Conservation (phyloP, 2,888 invertebrate species). For the Bombylius major region DNA sequence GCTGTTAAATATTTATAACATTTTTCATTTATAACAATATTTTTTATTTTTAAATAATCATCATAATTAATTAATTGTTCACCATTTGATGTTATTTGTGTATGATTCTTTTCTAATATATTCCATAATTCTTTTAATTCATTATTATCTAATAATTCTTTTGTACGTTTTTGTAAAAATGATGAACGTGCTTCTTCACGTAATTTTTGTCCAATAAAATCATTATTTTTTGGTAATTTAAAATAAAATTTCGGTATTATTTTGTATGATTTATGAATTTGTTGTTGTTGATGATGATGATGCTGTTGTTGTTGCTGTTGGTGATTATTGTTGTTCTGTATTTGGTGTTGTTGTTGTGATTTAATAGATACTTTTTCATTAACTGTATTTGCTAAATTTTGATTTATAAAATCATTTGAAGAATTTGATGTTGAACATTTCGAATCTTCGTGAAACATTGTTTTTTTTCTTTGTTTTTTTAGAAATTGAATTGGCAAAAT, state of each 20-base stretch:
- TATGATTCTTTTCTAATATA: conserved; percentile 68
- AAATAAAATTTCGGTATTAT: conserved; percentile 65
- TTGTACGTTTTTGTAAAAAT: conserved; percentile 73
- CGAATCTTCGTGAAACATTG: too few relatives aligned
- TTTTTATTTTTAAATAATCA: conserved; percentile 69
- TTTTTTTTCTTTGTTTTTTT: too few relatives aligned
- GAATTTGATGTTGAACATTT: too few relatives aligned
- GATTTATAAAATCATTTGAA: too few relatives aligned
- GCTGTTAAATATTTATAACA: conserved; percentile 71
- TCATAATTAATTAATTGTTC: conserved; percentile 77
- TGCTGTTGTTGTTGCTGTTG: too few relatives aligned
- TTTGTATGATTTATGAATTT: conserved; percentile 32
- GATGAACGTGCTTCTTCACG: conserved; percentile 80
- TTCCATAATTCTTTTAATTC: conserved; percentile 79
- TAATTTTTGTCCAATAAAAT: conserved; percentile 46
- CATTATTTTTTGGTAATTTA: conserved; percentile 63
- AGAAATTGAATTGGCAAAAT: too few relatives aligned
- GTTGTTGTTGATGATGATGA: background rate
- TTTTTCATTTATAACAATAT: conserved; percentile 55
- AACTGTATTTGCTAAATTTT: too few relatives aligned
- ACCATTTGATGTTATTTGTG: conserved; percentile 55
- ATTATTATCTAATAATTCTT: conserved; percentile 72
- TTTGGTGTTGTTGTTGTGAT: background rate
- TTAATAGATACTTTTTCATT: too few relatives aligned
- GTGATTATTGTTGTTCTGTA: background rate